Base-by-base conservation (phyloP, 2,797 vertebrate genomes). In the Silurus lanzhouensis region DNA sequence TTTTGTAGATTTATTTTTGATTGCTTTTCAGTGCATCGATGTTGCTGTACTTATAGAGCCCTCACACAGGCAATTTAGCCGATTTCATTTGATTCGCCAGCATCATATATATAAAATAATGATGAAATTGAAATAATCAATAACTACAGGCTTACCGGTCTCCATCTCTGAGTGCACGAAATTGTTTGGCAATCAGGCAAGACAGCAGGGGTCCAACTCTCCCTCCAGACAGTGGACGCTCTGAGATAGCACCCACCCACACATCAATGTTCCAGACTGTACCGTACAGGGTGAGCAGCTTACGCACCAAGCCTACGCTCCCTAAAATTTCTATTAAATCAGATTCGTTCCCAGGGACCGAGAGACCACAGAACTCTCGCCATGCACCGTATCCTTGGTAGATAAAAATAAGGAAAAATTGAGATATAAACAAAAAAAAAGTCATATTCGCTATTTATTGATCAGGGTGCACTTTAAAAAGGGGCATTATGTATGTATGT, bases 211-310 rank as follows among this genome's bases (percentile, higher is more conserved):
- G 93, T 25, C 96, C 95, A 0, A 96, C 94, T 15, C 95, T 92
- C 6, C 94, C 95, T 61, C 91, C 92, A 0, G 94, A 89, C 38
- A 94, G 89, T 12, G 95, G 89, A 0, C 95, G 93, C 90, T 96
- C 95, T 46, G 95, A 93, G 85, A 96, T 95, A 81, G 93, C 94
- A 22, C 95, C 95, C 63, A 96, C 94, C 96, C 96, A 96, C 82
- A 96, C 90, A 7, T 96, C 95, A 1, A 96, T 95, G 89, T 96
- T 96, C 83, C 93, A 90, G 0, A 93, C 91, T 0, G 94, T 95
- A 72, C 94, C 91, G 38, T 96, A 96, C n/a, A 96, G 90, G n/a
- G 89, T 83, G 75, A 94, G 90, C 55, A 96, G 91, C 87, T 94
- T 96, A 46, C 91, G 90, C 46, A 94, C 95, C 90, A 96, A 83